These are phyloP conservation scores for Melanostigma gelatinosum DNA, from an alignment of 2,113 vertebrate genomes.

Conservation along the genomic window DNA sequence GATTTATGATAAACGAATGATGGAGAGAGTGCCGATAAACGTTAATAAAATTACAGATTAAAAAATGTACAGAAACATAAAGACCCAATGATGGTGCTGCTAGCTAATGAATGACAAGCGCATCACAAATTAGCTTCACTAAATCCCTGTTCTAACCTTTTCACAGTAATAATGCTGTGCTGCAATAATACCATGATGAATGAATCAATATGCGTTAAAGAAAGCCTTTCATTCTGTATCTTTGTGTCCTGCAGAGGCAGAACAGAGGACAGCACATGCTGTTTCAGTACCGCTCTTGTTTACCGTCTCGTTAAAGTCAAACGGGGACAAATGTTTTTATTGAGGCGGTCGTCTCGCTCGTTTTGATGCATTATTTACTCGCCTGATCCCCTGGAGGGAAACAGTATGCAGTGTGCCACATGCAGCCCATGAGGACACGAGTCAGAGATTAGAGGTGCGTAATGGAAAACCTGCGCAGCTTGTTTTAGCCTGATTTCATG, in stretches of 20 bases:
- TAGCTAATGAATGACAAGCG: background rate
- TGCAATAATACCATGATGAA: background rate
- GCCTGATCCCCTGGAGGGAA: slow-evolving; percentile 16
- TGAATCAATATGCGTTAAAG: background rate
- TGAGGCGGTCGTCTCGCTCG: slow-evolving; percentile 16
- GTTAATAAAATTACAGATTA: background rate
- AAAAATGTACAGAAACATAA: background rate
- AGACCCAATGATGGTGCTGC: background rate
- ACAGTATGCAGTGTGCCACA: slow-evolving; percentile 10
- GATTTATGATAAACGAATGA: background rate
- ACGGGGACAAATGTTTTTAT: slow-evolving; percentile 56
- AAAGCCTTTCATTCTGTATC: background rate
- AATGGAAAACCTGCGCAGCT: slow-evolving; percentile 40
- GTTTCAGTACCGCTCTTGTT: slow-evolving; percentile 6
- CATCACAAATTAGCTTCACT: background rate
- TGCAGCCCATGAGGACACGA: background rate
- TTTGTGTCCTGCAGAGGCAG: background rate
- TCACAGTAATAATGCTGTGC: background rate
- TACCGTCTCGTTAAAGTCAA: slow-evolving; percentile 26
- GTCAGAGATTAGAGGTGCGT: slow-evolving; percentile 29
- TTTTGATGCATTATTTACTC: slow-evolving; percentile 54
- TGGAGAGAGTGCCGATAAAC: background rate
- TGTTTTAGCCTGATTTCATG: slow-evolving; percentile 39
- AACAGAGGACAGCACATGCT: background rate
- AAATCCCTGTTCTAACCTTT: background rate